A percentile compares a stretch with the other conserved stretches of the same genome.
phyloP scores from a whole-genome alignment of 2,888 invertebrate species.

The Drosophila gaucha region DNA sequence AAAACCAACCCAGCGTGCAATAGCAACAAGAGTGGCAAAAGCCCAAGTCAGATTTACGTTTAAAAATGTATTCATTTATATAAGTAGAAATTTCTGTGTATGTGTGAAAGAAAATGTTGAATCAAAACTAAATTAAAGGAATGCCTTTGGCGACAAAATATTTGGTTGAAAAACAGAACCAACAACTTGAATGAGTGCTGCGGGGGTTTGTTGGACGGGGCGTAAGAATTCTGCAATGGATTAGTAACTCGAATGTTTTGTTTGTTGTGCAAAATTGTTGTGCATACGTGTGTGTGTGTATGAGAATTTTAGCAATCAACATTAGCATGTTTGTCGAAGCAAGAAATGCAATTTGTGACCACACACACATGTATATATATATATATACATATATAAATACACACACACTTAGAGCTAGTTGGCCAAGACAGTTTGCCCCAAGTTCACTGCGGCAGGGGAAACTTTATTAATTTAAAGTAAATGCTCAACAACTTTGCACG shows the following conservation, averaged over 20 bases:
- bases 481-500: conserved; percentile 28
- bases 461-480: conserved; percentile 50
- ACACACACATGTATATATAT: conserved; percentile 4
- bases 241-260: conserved; percentile 44
- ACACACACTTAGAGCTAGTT: background rate
- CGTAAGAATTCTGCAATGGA: conserved; percentile 28
- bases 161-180: conserved; percentile 46
- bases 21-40: conserved; percentile 27
- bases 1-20: conserved; percentile 33
- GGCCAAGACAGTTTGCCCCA: conserved; percentile 13
- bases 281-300: conserved; percentile 17
- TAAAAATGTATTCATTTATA: conserved; percentile 29
- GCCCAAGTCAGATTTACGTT: conserved; percentile 14
- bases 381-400: conserved; percentile 1
- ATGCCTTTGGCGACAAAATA: conserved; percentile 73
- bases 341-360: conserved; percentile 63
- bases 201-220: conserved; percentile 3
- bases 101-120: conserved; percentile 51
- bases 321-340: conserved; percentile 65
- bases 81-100: conserved; percentile 24
- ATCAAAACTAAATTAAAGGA: conserved; percentile 75
- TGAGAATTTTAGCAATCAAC: conserved; percentile 60
- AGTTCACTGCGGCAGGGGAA: conserved; percentile 26
- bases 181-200: conserved; percentile 27
- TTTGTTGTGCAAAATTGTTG: conserved; percentile 18